phyloP scores from a whole-genome alignment of 2,888 invertebrate species.

The Bembecia ichneumoniformis region DNA sequence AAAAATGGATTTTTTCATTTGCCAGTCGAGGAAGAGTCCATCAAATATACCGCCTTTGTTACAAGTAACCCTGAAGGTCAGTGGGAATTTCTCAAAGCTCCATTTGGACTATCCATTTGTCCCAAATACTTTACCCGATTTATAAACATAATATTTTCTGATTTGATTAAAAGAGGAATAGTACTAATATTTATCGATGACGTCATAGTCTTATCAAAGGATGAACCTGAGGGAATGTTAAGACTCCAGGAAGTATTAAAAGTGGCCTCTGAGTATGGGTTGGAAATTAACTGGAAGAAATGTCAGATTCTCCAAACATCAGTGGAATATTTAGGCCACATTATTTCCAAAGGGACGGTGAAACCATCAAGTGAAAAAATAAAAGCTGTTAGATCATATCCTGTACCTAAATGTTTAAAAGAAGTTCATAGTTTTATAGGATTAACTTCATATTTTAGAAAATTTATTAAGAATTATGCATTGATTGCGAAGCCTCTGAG shows the following conservation, averaged over 20 bases:
- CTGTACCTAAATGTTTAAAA: slow-evolving; percentile 11
- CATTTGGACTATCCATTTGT: slow-evolving; percentile 37
- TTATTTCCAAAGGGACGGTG: slow-evolving; percentile 8
- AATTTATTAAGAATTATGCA: slow-evolving; percentile 17
- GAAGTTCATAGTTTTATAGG: slow-evolving; percentile 16
- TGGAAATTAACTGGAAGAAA: slow-evolving; percentile 7
- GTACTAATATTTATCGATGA: slow-evolving; percentile 13
- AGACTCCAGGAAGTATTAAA: slow-evolving; percentile 8
- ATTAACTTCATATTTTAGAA: slow-evolving; percentile 16
- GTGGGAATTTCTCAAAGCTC: slow-evolving; percentile 34
- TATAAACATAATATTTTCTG: slow-evolving; percentile 22
- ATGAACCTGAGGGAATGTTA: slow-evolving; percentile 9
- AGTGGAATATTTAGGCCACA: slow-evolving; percentile 20
- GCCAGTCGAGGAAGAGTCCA: slow-evolving; percentile 14
- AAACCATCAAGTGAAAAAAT: slow-evolving; percentile 4
- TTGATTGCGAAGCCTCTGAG: slow-evolving; percentile 15
- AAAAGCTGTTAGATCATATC: slow-evolving; percentile 11
- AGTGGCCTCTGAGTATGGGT: slow-evolving; percentile 13
- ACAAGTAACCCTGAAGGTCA: slow-evolving; percentile 33
- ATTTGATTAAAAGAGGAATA: slow-evolving; percentile 12
- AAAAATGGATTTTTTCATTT: slow-evolving; percentile 38
- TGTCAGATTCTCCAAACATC: slow-evolving; percentile 5
- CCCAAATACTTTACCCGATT: slow-evolving; percentile 30
- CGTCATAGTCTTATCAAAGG: slow-evolving; percentile 6
- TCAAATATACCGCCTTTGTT: slow-evolving; percentile 35